Percentiles rank a stretch among this genome's conserved stretches.
Conservation (phyloP, 2,113 vertebrate genomes). For the Mus spicilegus region DNA sequence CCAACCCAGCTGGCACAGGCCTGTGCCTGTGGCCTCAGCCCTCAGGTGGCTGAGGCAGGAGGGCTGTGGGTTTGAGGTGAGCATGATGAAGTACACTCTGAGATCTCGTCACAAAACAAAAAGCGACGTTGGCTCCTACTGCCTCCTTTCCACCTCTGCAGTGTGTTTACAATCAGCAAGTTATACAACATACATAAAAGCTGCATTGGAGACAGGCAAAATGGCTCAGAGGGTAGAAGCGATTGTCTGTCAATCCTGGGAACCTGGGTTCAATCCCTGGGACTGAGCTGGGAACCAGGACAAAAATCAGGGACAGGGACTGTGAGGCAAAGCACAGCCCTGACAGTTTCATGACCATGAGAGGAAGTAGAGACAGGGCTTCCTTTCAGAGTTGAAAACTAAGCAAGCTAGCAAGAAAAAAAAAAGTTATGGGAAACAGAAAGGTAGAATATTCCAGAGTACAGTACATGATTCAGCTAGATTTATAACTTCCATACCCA, state of each 20-base stretch:
- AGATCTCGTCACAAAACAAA: not conserved
- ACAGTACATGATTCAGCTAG: not conserved
- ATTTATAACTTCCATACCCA: not conserved
- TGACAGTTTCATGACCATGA: not conserved
- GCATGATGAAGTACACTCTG: not conserved
- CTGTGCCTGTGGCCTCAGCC: not conserved
- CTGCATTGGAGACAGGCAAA: not conserved
- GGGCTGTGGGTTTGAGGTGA: not conserved
- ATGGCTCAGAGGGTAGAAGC: not conserved
- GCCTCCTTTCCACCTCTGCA: not conserved
- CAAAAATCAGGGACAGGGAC: not conserved
- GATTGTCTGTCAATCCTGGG: not conserved
- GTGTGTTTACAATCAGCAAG: not conserved
- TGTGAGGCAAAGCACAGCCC: not conserved
- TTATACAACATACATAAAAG: not conserved
- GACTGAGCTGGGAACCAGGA: not conserved
- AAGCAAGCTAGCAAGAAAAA: not conserved
- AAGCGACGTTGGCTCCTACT: not conserved
- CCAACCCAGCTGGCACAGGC: not conserved
- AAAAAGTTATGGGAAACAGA: not conserved
- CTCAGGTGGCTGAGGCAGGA: not conserved
- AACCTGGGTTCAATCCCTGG: not conserved
- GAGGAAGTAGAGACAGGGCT: not conserved
- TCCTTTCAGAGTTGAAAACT: conserved; percentile 8
- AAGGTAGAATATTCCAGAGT: not conserved